Evolutionary conservation across 2,888 invertebrate genomes (phyloP).

Genomic region (Anthophora plumipes): DNA sequence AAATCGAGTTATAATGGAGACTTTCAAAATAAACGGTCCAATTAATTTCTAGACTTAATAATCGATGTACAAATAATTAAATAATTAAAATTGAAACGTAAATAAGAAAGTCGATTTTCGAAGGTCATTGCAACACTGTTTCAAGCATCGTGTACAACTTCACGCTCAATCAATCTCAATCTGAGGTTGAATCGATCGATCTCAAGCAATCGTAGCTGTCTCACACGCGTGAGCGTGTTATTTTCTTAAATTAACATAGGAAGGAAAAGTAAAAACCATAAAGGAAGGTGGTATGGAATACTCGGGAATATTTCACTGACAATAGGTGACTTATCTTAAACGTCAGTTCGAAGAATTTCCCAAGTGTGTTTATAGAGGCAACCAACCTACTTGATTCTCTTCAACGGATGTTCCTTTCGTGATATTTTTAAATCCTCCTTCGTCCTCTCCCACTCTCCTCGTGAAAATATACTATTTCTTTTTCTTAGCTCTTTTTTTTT

Average conservation of each 20-base stretch:
- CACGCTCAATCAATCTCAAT: neutral
- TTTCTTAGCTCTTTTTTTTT: too few relatives aligned
- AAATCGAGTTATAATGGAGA: too few relatives aligned
- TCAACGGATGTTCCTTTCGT: neutral
- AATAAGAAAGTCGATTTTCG: too few relatives aligned
- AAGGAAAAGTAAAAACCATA: neutral
- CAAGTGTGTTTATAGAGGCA: slow-evolving; percentile 21
- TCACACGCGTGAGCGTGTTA: neutral
- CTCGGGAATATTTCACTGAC: neutral
- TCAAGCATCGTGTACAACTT: neutral
- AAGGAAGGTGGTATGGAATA: neutral
- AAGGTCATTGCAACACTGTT: too few relatives aligned
- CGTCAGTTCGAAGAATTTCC: neutral
- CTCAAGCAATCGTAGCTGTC: neutral
- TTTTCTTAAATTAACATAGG: neutral
- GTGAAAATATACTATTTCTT: too few relatives aligned
- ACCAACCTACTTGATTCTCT: neutral
- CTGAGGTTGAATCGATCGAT: neutral
- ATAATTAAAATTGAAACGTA: too few relatives aligned
- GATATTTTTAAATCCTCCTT: slow-evolving; percentile 8
- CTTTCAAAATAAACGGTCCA: too few relatives aligned
- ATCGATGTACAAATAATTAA: too few relatives aligned
- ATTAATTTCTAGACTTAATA: too few relatives aligned
- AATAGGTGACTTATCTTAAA: neutral
- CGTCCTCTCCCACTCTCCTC: too few relatives aligned